Evolutionary conservation across 2,113 vertebrate species (phyloP), one percentile per base, ranked within the genome.

Genomic region (Pangasianodon gigas): DNA sequence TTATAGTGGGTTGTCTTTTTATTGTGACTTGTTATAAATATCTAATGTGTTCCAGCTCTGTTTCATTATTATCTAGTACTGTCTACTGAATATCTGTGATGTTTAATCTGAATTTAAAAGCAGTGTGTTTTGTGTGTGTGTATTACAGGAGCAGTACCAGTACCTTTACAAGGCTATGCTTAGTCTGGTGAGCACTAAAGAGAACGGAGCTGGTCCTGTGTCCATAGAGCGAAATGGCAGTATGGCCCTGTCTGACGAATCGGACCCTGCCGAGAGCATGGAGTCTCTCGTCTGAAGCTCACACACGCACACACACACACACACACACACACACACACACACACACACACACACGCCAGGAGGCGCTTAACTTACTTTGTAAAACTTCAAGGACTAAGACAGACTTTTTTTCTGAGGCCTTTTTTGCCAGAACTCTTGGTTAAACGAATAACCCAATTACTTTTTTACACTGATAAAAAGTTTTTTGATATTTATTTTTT

Each of bases 401-500:
- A 96, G 97, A 97, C 97, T 98, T 98, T 97, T 84, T 90, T 98
- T 97, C 95, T 90, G 97, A 98, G 97, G 98, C 98, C 98, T 98
- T 99, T 98, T 99, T 98, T 97, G 97, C 97, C 98, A 98, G 98
- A 90, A 99, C 97, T 98, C 96, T 98, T 99, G 97, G 97, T 98
- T 98, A 97, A 98, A 94, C 87, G 87, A 96, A 96, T 97, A 98
- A 98, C 97, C 97, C 96, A 96, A 96, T 99, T 98, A 98, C 97
- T 98, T 99, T 98, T 99, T 98, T 99, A 99, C 98, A 98, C 97
- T 97, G 97, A 99, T 98, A 97, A 94, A 98, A 96, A 98, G 97
- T 96, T 97, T 87, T 98, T 99, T 98, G 97, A 98, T 98, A 98
- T 98, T 99, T 98, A 98, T 98, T 99, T 98, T 98, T 98, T 93